A percentile compares a stretch with the other conserved stretches of the same genome.
Evolutionary conservation across 2,888 invertebrate genomes (phyloP).

Genomic region (Ypsolopha scabrella): DNA sequence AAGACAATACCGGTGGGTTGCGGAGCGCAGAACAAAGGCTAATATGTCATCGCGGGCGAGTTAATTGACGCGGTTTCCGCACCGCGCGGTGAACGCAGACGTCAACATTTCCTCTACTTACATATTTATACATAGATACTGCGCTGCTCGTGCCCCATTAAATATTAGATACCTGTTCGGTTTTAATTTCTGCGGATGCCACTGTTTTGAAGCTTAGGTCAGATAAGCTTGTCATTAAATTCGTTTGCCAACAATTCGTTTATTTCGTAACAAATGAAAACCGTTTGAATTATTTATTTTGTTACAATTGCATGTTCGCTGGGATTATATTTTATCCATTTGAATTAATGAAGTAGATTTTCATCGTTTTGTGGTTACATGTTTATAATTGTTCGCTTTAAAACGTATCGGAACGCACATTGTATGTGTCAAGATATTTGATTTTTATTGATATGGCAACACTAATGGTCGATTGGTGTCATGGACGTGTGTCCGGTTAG

Average conservation of each 20-base stretch:
- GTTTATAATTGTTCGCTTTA: no score
- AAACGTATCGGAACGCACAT: no score
- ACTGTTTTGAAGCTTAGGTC: neutral
- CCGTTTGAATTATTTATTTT: no score
- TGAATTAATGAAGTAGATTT: no score
- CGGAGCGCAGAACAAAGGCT: constrained; percentile 55
- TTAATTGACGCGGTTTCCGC: constrained; percentile 69
- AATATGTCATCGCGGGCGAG: constrained; percentile 65
- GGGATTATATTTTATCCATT: no score
- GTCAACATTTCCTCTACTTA: constrained; percentile 58
- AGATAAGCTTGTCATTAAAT: neutral
- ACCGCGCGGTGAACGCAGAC: constrained; percentile 42
- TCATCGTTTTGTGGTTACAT: no score
- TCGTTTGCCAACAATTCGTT: neutral
- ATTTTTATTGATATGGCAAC: no score
- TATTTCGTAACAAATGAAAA: no score
- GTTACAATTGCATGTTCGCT: no score
- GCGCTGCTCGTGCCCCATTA: constrained; percentile 21
- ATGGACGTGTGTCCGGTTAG: no score
- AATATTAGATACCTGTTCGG: constrained; percentile 22
- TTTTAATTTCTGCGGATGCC: constrained; percentile 18
- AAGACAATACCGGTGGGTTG: constrained; percentile 34
- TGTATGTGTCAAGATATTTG: no score
- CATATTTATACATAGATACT: constrained; percentile 53
- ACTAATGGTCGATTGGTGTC: no score